These are phyloP conservation scores for Sabatieria punctata DNA, from an alignment of 2,888 invertebrate genomes.

Conservation along the genomic window DNA sequence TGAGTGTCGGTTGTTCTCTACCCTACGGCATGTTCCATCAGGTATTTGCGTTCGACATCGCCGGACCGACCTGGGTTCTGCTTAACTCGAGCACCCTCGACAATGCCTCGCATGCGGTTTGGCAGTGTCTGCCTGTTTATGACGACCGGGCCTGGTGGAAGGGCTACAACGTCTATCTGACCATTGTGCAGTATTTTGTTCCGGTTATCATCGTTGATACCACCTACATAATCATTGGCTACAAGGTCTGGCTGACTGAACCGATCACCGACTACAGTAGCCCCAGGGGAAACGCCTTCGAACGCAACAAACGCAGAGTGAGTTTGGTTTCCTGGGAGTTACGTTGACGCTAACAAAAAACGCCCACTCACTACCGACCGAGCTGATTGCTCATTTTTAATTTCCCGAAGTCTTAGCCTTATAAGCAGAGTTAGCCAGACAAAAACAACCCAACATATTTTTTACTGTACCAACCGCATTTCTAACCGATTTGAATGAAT, in stretches of 20 bases:
- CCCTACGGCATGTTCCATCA: slow-evolving; percentile 17
- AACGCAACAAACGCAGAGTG: slow-evolving; percentile 67
- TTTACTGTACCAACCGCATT: too few species aligned
- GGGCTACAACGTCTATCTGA: slow-evolving; percentile 30
- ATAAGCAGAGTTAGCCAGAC: too few species aligned
- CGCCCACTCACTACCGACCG: too few species aligned
- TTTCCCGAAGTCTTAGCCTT: too few species aligned
- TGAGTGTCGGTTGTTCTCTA: slow-evolving; percentile 16
- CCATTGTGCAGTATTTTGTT: slow-evolving; percentile 48
- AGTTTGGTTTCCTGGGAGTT: too few species aligned
- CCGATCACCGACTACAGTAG: slow-evolving; percentile 52
- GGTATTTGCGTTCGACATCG: background rate
- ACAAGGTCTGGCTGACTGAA: slow-evolving; percentile 58
- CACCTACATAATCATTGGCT: slow-evolving; percentile 62
- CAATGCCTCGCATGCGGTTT: background rate
- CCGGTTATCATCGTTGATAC: slow-evolving; percentile 63
- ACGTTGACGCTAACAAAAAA: too few species aligned
- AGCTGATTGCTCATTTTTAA: too few species aligned
- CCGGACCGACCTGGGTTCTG: too few species aligned
- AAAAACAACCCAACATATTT: too few species aligned
- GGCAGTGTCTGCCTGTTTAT: slow-evolving; percentile 8
- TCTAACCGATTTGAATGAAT: too few species aligned
- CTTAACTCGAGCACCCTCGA: too few species aligned
- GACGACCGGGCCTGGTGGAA: slow-evolving; percentile 21
- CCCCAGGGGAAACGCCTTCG: slow-evolving; percentile 55